Evolutionary conservation across 2,797 vertebrate species (phyloP).

Genomic region (Semaprochilodus insignis): DNA sequence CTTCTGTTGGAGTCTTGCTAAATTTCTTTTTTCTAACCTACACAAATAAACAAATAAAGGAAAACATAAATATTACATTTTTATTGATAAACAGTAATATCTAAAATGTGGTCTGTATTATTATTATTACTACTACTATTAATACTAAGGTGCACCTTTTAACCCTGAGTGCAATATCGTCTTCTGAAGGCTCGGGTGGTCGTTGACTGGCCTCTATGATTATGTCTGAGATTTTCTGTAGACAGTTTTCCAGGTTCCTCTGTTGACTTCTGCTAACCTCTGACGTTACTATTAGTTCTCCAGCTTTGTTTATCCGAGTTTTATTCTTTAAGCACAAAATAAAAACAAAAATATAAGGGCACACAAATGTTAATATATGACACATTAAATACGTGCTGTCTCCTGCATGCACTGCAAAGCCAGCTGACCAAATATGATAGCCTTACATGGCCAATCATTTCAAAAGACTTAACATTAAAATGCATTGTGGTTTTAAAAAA

Average conservation of each 20-base stretch:
- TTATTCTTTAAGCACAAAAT: constrained; percentile 76
- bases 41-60: too few species aligned
- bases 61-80: too few species aligned
- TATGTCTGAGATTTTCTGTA: constrained; percentile 88
- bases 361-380: background rate
- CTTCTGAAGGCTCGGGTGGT: constrained; percentile 76
- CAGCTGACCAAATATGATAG: background rate
- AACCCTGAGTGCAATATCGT: constrained; percentile 76
- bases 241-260: constrained; percentile 87
- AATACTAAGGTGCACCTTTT: constrained; percentile 77
- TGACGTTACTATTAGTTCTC: constrained; percentile 89
- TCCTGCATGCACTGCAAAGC: background rate
- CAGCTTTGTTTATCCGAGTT: constrained; percentile 87
- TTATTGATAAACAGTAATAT: background rate
- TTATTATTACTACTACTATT: background rate
- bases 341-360: background rate
- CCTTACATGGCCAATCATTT: background rate
- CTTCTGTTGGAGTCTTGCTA: constrained; percentile 87
- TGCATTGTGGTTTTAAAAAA: background rate
- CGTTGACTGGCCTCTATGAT: constrained; percentile 80
- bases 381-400: background rate
- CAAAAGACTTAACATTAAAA: background rate
- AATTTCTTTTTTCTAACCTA: constrained; percentile 88
- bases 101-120: background rate
- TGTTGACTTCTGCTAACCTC: constrained; percentile 91